A percentile compares a stretch with the other conserved stretches of the same genome.
These are phyloP conservation scores for Phragmatobia fuliginosa DNA, from an alignment of 2,888 invertebrate species.

Conservation along the genomic window DNA sequence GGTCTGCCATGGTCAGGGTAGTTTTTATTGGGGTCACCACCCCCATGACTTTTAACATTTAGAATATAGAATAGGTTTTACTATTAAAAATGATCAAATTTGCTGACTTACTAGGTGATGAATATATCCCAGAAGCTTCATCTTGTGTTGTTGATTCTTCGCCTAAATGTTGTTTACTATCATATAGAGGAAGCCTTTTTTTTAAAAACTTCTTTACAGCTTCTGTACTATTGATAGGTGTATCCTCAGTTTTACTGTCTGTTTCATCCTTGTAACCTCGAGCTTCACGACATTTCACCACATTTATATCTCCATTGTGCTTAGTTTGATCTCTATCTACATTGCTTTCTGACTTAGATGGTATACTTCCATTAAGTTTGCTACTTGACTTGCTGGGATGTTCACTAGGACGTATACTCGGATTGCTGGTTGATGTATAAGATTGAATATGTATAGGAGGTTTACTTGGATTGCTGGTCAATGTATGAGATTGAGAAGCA, in stretches of 20 bases:
- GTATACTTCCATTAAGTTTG: neutral
- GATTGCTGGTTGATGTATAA: slow-evolving; percentile 1
- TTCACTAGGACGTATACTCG: neutral
- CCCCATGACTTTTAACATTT: too few relatives aligned
- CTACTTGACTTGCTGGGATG: too few relatives aligned
- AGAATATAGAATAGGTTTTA: too few relatives aligned
- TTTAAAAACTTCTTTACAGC: slow-evolving; percentile 63
- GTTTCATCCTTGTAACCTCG: slow-evolving; percentile 24
- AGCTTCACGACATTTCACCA: neutral
- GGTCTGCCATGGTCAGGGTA: too few relatives aligned
- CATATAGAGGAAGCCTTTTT: slow-evolving; percentile 57
- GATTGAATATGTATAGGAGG: neutral
- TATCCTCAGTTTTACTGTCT: slow-evolving; percentile 1
- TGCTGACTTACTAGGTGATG: slow-evolving; percentile 66
- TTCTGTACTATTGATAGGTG: slow-evolving; percentile 24
- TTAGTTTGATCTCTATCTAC: neutral
- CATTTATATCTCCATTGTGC: neutral
- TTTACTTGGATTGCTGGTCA: neutral
- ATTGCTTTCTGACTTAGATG: neutral
- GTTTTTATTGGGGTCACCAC: too few relatives aligned
- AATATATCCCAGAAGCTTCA: slow-evolving; percentile 65
- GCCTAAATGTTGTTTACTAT: slow-evolving; percentile 43
- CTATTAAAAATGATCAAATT: neutral
- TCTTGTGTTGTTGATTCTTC: slow-evolving; percentile 46
- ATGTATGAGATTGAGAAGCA: neutral